Evolutionary conservation across 2,888 invertebrate species (phyloP), one percentile per base, ranked within the genome.

Genomic region (Drosophila lacicola): DNA sequence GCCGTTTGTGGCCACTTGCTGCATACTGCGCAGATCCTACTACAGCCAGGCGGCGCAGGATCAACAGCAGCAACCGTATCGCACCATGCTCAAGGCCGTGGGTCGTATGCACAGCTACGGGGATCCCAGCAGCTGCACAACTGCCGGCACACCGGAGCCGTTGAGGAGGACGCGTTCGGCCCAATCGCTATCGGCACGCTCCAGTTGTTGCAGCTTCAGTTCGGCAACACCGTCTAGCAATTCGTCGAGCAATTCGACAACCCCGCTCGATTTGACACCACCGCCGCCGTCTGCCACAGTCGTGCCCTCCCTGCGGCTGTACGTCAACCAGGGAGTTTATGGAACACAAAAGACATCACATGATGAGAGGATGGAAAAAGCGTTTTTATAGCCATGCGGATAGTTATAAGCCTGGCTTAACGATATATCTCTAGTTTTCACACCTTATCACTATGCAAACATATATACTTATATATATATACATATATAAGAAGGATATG

Each of bases 1-100:
- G 72, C 92, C 92, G 62, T 92, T 91, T 66, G 62, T 91, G 37
- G 81, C 80, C 49, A 92, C 90, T 21, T 91, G 91, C 67, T 89
- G 89, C 17, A 91, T 91, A 44, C 74, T 92, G 14, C 88, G 91
- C 14, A 80, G 87, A 44, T 91, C 91, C 2, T 91, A 91, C 62
- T 74, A 90, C 63, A 90, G 65, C 14, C 78, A 86, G 33, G 78
- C 74, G 17, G 78, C 73, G 5, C 65, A 75, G 41, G 67, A 73
- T 45, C 62, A 66, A 19, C 61, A 46, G 9, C 70, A 67, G 54
- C 70, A 51, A 3, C 67, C 80, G 0, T 84, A 79, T 46, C 81
- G 71, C 14, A 49, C 63, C 3, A 69, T 72, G 3, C 58, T 85
- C 0, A 84, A 78, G 33, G 57, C 53, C 2, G 72, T 82, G 19